phyloP scores from a whole-genome alignment of 1,140 invertebrate genomes.

The Drosophila persimilis region DNA sequence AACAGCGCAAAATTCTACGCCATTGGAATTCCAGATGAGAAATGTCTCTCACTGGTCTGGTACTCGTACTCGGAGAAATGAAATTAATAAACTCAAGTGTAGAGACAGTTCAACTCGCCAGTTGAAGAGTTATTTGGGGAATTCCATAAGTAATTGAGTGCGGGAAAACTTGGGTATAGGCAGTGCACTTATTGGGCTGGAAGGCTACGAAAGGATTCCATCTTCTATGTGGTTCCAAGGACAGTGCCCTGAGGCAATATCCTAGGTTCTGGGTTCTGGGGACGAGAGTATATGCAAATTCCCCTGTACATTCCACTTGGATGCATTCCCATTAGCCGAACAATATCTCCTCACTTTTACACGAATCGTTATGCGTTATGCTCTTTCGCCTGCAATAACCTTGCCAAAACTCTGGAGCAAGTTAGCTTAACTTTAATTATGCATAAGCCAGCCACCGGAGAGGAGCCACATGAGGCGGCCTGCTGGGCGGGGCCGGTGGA shows the following conservation, averaged over 20 bases:
- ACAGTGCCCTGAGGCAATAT: no score
- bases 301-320: no score
- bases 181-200: no score
- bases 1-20: constrained; percentile 28
- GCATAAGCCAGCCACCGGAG: constrained; percentile 51
- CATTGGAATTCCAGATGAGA: constrained; percentile 39
- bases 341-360: no score
- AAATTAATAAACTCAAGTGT: constrained; percentile 66
- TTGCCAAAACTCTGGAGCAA: constrained; percentile 39
- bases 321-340: no score
- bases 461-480: constrained; percentile 55
- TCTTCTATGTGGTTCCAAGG: no score
- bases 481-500: constrained; percentile 57
- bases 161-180: not conserved
- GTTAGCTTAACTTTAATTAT: constrained; percentile 74
- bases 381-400: not conserved
- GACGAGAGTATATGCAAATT: no score
- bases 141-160: constrained; percentile 37
- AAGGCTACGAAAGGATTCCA: no score
- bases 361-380: not conserved
- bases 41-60: constrained; percentile 15
- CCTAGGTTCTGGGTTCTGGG: no score
- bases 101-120: constrained; percentile 15
- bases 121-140: constrained; percentile 18
- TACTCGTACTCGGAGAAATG: constrained; percentile 7